These are phyloP conservation scores for Cantharis rufa DNA, from an alignment of 2,888 invertebrate species.

Conservation along the genomic window DNA sequence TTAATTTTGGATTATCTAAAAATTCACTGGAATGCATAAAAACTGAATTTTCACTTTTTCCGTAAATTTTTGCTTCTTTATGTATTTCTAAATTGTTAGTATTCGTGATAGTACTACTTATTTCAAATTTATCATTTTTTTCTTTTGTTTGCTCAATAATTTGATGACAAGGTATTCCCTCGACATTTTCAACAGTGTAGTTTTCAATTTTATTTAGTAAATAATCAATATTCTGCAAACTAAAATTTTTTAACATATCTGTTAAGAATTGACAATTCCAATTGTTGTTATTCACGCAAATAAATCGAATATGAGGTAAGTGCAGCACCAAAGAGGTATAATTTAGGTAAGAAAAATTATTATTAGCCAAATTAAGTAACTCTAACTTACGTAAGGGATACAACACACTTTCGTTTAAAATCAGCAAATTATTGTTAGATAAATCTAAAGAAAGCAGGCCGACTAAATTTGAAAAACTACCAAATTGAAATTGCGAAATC, in stretches of 20 bases:
- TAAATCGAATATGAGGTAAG: neutral
- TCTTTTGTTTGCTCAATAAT: neutral
- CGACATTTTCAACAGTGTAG: neutral
- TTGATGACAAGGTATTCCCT: neutral
- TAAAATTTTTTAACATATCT: neutral
- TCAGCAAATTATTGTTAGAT: neutral
- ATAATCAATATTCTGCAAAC: neutral
- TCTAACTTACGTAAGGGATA: neutral
- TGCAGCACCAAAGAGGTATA: neutral
- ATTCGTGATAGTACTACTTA: neutral
- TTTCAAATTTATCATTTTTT: neutral
- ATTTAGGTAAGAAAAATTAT: neutral
- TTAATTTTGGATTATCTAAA: neutral
- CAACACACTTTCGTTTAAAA: neutral
- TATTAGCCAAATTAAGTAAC: neutral
- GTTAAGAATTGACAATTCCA: neutral
- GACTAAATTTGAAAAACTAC: conserved; percentile 1
- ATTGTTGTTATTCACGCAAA: neutral
- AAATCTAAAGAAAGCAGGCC: neutral
- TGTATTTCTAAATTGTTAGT: neutral
- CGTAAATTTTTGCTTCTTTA: neutral
- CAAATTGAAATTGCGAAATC: neutral
- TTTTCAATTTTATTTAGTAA: neutral
- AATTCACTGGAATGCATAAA: neutral
- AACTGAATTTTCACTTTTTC: neutral